Conservation (phyloP, 2,797 vertebrate species). For the Acanthurus tractus region DNA sequence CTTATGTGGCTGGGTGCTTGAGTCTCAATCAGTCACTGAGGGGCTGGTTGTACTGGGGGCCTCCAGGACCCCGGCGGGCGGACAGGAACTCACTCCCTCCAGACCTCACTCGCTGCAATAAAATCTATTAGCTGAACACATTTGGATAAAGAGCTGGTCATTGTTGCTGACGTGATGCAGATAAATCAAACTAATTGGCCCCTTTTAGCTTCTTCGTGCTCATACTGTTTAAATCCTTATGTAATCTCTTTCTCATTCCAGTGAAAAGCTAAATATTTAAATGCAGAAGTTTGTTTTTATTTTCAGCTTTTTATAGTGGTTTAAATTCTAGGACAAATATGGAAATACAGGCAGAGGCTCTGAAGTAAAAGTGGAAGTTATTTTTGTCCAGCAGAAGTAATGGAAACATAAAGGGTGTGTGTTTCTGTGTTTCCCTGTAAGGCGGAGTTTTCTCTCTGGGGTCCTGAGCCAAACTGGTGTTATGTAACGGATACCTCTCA, state of each 20-base stretch:
- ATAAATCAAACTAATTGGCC: slow-evolving; percentile 60
- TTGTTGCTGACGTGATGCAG: slow-evolving; percentile 57
- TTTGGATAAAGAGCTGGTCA: slow-evolving; percentile 45
- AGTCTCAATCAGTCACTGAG: slow-evolving; percentile 70
- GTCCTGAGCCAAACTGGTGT: slow-evolving; percentile 70
- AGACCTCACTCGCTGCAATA: slow-evolving; percentile 65
- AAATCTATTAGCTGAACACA: slow-evolving; percentile 74
- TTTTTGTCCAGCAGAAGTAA: slow-evolving; percentile 33
- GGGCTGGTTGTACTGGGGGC: slow-evolving; percentile 35
- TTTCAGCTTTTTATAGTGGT: neutral
- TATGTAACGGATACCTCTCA: slow-evolving; percentile 76
- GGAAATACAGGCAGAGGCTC: neutral
- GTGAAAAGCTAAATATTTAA: neutral
- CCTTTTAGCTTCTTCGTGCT: slow-evolving; percentile 21
- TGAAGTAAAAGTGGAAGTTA: slow-evolving; percentile 3
- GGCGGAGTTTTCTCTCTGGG: slow-evolving; percentile 75
- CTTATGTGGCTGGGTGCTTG: slow-evolving; percentile 50
- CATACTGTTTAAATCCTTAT: slow-evolving; percentile 24
- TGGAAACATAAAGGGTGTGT: slow-evolving; percentile 52
- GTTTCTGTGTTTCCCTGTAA: slow-evolving; percentile 52
- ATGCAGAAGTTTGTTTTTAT: neutral
- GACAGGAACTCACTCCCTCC: slow-evolving; percentile 60
- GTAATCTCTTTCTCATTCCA: slow-evolving; percentile 12
- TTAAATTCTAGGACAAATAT: neutral
- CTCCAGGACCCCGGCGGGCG: slow-evolving; percentile 11